Evolutionary conservation across 2,888 invertebrate species (phyloP), one percentile per base, ranked within the genome.

Genomic region (Hirtodrosophila confusa): DNA sequence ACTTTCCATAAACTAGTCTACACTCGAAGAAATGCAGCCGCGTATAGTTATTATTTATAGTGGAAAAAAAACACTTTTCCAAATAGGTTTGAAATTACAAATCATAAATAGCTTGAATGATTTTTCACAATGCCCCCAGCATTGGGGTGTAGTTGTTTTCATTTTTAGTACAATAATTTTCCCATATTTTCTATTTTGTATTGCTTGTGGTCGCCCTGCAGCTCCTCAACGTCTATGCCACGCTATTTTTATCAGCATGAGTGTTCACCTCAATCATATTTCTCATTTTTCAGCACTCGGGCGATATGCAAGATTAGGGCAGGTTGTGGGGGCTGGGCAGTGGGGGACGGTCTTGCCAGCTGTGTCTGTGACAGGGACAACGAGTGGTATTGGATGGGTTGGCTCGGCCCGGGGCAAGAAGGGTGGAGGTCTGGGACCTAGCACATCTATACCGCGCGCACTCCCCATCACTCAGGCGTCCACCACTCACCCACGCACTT

Each of bases 191-290:
- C 33, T 50, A 51, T 70, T 56, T 48, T 68, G 17, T 60, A 31
- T 62, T 51, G 41, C 43, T 43, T 29, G 50, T 53, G 37, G 17
- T 11, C 37, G 39, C 65, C 49, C 36, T 40, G 51, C 62, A 40
- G n/a, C 35, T 48, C 44, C 51, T 63, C 77, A 45, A 50, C 64
- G 67, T 71, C 75, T 63, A 55, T 49, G 57, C 27, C 40, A 55
- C 58, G 45, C 83, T 85, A 85, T 87, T 87, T 87, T 72, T 85
- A 85, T 55, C 63, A 43, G 44, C 49, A 77, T 87, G 85, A 87
- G 87, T 85, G 75, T 82, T 78, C 75, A 78, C 78, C 87, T 87
- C 85, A 85, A 85, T 87, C 85, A 85, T 85, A 85, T 74, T 82
- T 86, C 79, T 78, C 72, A 82, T 78, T 84, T 83, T 83, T 83